Evolutionary conservation across 2,113 vertebrate genomes (phyloP), one percentile per base, ranked within the genome.

Genomic region (Gobiocypris rarus): DNA sequence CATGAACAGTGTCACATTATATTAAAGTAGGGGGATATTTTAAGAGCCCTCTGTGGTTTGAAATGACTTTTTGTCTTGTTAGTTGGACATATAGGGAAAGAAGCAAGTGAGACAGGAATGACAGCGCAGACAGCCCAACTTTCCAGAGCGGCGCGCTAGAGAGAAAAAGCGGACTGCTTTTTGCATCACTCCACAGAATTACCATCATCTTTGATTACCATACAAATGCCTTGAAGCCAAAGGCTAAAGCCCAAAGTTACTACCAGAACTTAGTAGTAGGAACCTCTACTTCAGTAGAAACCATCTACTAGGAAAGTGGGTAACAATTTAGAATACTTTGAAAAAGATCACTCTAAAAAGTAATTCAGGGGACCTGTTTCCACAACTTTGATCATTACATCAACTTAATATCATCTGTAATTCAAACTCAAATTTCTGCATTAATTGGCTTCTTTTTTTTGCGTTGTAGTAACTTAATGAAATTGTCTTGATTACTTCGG

Each of bases 31-130:
- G 26, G 59, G 59, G 70, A 78, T 86, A 86, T 86, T 86, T 83
- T 86, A 75, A 83, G 82, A 67, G 82, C 43, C n/a, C 70, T 58
- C 58, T 67, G 85, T 31, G 85, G 85, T 81, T 86, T 82, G 7
- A 70, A 83, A 52, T 34, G 45, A 26, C 75, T 83, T 71, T 38
- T 22, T 82, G 52, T 74, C 80, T 70, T 84, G 82, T 84, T 81
- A 83, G 43, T 58, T 34, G 61, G 69, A 75, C 22, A 54, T 24
- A 11, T 24, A 11, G 41, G 58, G 59, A 69, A 38, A 28, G 34
- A 67, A 75, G 43, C 61, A 61, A 52, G 59, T 54, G 10, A 54
- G 58, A 69, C 61, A 54, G 86, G 43, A 67, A 38, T 61, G 52
- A 58, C 78, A 58, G 50, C 80, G 81, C 56, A 67, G 65, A 69